Base-by-base conservation (phyloP, 2,797 vertebrate genomes). In the Danio tinwini region DNA sequence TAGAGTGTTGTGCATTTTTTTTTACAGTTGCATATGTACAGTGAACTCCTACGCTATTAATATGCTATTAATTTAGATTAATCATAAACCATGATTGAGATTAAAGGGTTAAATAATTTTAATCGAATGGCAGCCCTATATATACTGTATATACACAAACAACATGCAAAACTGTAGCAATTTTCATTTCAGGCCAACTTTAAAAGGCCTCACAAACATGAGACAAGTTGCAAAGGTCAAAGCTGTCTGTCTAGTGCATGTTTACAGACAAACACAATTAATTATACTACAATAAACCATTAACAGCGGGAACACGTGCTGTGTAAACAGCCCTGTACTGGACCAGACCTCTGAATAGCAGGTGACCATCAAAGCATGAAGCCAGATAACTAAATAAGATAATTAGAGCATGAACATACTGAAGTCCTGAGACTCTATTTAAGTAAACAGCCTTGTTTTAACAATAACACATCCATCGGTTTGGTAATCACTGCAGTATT, bases 321-420 rank as follows among this genome's bases (percentile, higher is more conserved):
- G 19, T 72, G 53, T 29, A 59, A 59, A 59, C 1, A 9, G 7
- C 21, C 40, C 45, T 29, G 29, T 21, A 47, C 49, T 12, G 11
- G 39, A 63, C 55, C 39, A 70, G 63, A 61, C 50, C 71, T 80
- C 81, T 71, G 67, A 74, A 76, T 69, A 80, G 64, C 76, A 61
- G 52, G 61, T 78, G 73, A 49, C 55, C 74, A 86, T 55, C 81
- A 82, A 80, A 80, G 82, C 80, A 83, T 82, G 63, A 83, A 84
- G 78, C 19, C 68, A 83, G 61, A 72, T 40, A 69, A 83, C 73
- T 76, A 55, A 44, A 61, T 77, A 67, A 85, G 64, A 81, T 82
- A 81, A 82, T 70, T 83, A 85, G 21, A 85, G 80, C 65, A 69
- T 85, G 76, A 83, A 82, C 29, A 17, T 69, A 39, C 39, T 70